phyloP scores from a whole-genome alignment of 2,888 invertebrate species.

The Hesperia comma region DNA sequence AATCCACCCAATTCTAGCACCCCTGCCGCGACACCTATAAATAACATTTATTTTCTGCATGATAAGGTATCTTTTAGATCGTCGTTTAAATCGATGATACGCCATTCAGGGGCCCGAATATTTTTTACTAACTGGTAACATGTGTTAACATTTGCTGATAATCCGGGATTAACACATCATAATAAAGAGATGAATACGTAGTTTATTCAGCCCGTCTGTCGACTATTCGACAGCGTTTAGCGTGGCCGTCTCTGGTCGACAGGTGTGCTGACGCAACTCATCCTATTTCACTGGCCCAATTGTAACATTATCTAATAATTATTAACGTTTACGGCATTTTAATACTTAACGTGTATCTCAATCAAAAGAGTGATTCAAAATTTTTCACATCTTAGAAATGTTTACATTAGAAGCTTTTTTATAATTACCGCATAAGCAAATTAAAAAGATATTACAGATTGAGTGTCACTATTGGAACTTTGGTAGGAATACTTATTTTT shows the following conservation, averaged over 20 bases:
- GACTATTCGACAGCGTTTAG: slow-evolving; percentile 73
- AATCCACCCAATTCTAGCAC: slow-evolving; percentile 72
- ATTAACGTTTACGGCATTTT: neutral
- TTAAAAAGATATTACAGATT: too few species aligned
- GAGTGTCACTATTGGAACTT: too few species aligned
- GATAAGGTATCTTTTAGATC: slow-evolving; percentile 54
- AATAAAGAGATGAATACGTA: slow-evolving; percentile 82
- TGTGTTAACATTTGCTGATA: slow-evolving; percentile 84
- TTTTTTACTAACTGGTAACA: slow-evolving; percentile 83
- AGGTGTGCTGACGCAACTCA: slow-evolving; percentile 74
- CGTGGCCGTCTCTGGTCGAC: slow-evolving; percentile 62
- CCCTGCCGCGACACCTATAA: slow-evolving; percentile 47
- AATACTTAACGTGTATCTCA: too few species aligned
- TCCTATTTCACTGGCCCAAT: slow-evolving; percentile 59
- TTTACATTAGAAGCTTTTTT: too few species aligned
- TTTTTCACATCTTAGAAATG: too few species aligned
- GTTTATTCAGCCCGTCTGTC: slow-evolving; percentile 81
- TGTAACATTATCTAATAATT: neutral
- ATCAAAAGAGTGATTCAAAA: too few species aligned
- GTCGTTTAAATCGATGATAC: slow-evolving; percentile 40
- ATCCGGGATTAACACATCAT: slow-evolving; percentile 84
- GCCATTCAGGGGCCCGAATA: slow-evolving; percentile 50
- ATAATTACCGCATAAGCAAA: too few species aligned
- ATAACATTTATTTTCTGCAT: slow-evolving; percentile 51
- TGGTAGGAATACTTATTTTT: too few species aligned